Percentiles rank a stretch among this genome's conserved stretches.
Evolutionary conservation across 92 coral and sea anemone species (phyloP).

Genomic region (Paragorgia papillata): DNA sequence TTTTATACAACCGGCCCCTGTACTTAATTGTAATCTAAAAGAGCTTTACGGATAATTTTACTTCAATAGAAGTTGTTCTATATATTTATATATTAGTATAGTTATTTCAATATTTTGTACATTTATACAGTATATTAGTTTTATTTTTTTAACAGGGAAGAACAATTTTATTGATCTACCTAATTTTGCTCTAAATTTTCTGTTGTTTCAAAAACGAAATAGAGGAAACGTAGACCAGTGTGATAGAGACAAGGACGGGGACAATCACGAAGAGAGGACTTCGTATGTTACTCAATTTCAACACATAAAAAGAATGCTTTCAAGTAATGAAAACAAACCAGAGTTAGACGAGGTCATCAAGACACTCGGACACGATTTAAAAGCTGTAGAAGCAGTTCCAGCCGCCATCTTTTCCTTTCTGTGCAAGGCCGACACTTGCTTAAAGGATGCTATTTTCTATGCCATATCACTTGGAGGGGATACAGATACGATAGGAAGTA

Average conservation of each 20-base stretch:
- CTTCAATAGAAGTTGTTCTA: no score
- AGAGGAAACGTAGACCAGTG: not conserved
- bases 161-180: no score
- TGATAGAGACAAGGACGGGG: not conserved
- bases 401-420: constrained; percentile 95
- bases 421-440: constrained; percentile 67
- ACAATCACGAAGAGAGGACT: constrained; percentile 22
- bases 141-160: no score
- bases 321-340: constrained; percentile 53
- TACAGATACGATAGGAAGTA: constrained; percentile 96
- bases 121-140: no score
- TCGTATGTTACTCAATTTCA: constrained; percentile 72
- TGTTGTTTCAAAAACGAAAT: not conserved
- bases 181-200: not conserved
- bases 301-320: constrained; percentile 74
- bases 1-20: no score
- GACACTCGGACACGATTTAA: constrained; percentile 81
- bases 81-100: no score
- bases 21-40: no score
- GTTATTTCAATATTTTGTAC: no score
- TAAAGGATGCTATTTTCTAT: constrained; percentile 73
- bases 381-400: constrained; percentile 93
- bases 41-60: no score
- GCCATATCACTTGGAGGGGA: constrained; percentile 99
- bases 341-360: constrained; percentile 64